A percentile compares a stretch with the other conserved stretches of the same genome.
phyloP scores from a whole-genome alignment of 2,888 invertebrate genomes.

The Pimpla rufipes region DNA sequence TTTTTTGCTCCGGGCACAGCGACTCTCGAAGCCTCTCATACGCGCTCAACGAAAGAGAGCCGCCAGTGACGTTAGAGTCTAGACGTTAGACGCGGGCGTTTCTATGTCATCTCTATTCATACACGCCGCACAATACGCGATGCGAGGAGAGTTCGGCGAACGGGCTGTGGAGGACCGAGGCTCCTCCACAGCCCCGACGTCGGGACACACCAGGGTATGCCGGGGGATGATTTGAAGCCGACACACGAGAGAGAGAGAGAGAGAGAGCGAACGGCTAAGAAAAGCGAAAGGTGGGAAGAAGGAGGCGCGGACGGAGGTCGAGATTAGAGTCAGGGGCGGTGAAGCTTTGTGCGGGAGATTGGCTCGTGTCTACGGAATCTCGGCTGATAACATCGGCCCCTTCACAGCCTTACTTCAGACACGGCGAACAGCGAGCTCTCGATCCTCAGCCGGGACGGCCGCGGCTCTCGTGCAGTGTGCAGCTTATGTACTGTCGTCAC shows the following conservation, averaged over 20 bases:
- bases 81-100: constrained; percentile 45
- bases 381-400: constrained; percentile 65
- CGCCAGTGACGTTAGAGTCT: constrained; percentile 42
- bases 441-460: constrained; percentile 37
- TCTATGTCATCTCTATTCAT: constrained; percentile 55
- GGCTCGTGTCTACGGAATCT: constrained; percentile 68
- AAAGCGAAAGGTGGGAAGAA: constrained; percentile 23
- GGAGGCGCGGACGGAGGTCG: constrained; percentile 39
- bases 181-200: not conserved
- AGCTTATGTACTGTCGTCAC: constrained; percentile 1
- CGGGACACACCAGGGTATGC: not conserved
- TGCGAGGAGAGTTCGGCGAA: constrained; percentile 47
- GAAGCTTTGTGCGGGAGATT: constrained; percentile 71
- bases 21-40: constrained; percentile 32
- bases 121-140: constrained; percentile 45
- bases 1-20: constrained; percentile 11
- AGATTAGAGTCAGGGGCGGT: constrained; percentile 61
- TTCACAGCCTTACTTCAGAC: constrained; percentile 50
- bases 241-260: too few relatives aligned
- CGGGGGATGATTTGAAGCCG: constrained; percentile 17
- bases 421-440: constrained; percentile 17
- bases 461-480: not conserved
- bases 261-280: constrained; percentile 50
- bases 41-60: constrained; percentile 51
- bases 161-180: constrained; percentile 28